These are phyloP conservation scores for Tetragnatha montana DNA, from an alignment of 2,888 invertebrate species.

Conservation along the genomic window DNA sequence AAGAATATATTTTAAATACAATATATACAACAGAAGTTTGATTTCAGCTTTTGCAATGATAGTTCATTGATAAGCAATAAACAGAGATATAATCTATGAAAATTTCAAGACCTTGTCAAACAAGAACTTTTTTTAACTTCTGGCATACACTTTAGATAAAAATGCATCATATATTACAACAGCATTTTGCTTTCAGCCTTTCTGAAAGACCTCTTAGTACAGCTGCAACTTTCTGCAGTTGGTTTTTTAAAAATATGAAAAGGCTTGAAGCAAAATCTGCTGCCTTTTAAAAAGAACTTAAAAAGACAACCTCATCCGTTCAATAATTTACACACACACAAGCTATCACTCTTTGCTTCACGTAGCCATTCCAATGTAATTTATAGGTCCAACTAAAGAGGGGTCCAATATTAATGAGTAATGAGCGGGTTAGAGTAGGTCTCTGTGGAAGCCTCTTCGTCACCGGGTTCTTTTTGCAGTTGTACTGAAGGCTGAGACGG, in stretches of 20 bases:
- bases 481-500: slow-evolving; percentile 61
- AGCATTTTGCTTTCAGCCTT: slow-evolving; percentile 68
- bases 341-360: slow-evolving; percentile 64
- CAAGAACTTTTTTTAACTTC: slow-evolving; percentile 59
- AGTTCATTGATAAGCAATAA: slow-evolving; percentile 61
- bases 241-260: slow-evolving; percentile 66
- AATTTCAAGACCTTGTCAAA: slow-evolving; percentile 61
- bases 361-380: slow-evolving; percentile 53
- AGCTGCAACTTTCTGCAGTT: slow-evolving; percentile 59
- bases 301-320: slow-evolving; percentile 53
- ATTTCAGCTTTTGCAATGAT: slow-evolving; percentile 65
- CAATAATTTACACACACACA: slow-evolving; percentile 70
- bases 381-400: slow-evolving; percentile 63
- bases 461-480: slow-evolving; percentile 48
- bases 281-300: slow-evolving; percentile 36
- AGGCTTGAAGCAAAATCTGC: slow-evolving; percentile 68
- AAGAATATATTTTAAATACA: slow-evolving; percentile 68
- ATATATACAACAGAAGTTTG: slow-evolving; percentile 70
- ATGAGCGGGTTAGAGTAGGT: slow-evolving; percentile 65
- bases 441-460: slow-evolving; percentile 54
- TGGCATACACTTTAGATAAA: slow-evolving; percentile 71
- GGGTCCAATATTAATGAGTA: slow-evolving; percentile 66
- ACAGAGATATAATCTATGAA: slow-evolving; percentile 58
- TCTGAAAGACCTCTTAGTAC: slow-evolving; percentile 66
- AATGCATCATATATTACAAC: slow-evolving; percentile 64